A percentile compares a stretch with the other conserved stretches of the same genome.
Conservation (phyloP, 1,140 invertebrate genomes). For the Tetramorium alpestre region DNA sequence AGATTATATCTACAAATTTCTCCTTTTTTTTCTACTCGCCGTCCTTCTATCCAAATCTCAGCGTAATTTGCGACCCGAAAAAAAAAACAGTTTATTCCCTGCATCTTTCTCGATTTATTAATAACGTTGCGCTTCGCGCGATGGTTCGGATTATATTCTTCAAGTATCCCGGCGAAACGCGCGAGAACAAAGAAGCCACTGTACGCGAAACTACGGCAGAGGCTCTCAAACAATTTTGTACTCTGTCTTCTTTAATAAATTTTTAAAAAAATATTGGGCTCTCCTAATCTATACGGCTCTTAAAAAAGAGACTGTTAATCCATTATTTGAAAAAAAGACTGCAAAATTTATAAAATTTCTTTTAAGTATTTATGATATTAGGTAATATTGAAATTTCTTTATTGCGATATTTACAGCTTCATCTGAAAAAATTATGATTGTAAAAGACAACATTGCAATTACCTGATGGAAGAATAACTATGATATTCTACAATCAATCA, state of each 20-base stretch:
- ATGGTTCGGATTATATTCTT: conserved; percentile 48
- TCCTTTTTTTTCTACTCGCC: background rate
- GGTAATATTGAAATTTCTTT: background rate
- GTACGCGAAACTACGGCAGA: conserved; percentile 40
- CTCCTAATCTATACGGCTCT: background rate
- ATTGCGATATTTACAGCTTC: background rate
- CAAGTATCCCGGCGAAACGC: conserved; percentile 39
- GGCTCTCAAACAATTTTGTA: conserved; percentile 38
- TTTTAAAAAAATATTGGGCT: background rate
- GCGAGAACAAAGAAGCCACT: conserved; percentile 54
- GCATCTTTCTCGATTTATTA: conserved; percentile 53
- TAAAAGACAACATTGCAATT: background rate
- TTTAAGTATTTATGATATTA: background rate
- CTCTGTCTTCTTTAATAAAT: conserved; percentile 2
- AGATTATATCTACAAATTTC: background rate
- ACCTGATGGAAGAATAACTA: background rate
- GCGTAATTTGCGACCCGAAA: conserved; percentile 30
- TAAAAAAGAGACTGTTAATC: background rate
- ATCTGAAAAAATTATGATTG: background rate
- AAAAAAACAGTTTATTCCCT: conserved; percentile 23
- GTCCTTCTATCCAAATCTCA: conserved; percentile 5
- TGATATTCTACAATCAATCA: background rate
- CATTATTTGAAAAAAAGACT: background rate
- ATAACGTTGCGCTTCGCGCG: conserved; percentile 41
- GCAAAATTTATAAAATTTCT: background rate